Evolutionary conservation across 2,797 vertebrate genomes (phyloP), one percentile per base, ranked within the genome.

Genomic region (Lycodopsis pacificus): DNA sequence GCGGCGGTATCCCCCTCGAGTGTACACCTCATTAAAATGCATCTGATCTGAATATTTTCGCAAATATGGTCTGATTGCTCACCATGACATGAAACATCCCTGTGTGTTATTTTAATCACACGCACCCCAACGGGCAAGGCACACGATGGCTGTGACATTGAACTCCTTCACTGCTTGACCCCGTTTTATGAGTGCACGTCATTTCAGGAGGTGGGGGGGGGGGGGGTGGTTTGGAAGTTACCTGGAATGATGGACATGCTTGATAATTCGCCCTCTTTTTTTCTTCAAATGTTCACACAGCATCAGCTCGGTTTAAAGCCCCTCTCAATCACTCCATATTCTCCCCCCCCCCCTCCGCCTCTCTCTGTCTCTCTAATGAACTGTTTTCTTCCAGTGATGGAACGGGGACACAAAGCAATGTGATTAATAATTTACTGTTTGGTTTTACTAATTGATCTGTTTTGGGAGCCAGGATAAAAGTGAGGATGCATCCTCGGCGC

Each of bases 11-110:
- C 96, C 97, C 97, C 96, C 96, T 96, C 94, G 96, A 97, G 97
- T 97, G 96, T 97, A 96, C 96, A 94, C 96, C 97, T 97, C 96
- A 96, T 99, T 99, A 97, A 97, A 98, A 98, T 99, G 97, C 96
- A 97, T 96, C 97, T 97, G 96, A 98, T 99, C 97, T 97, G 97
- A 98, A 98, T 94, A 94, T 97, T 98, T 96, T 97, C 97, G 96
- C 96, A 98, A 98, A 98, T 98, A 97, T 95, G 95, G 96, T 96
- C 96, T 97, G 97, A 99, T 98, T 97, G 97, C 96, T 96, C 96
- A 93, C 96, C 95, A 95, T 96, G 96, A 97, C 97, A 96, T 95
- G 96, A 96, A 97, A 97, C 96, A 96, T 96, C 88, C 83, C 82
- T 93, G 96, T 96, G 96, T 96, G 95, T 97, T 97, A 96, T 96